These are phyloP conservation scores for Adelphocoris suturalis DNA, from an alignment of 2,888 invertebrate species.

Conservation along the genomic window DNA sequence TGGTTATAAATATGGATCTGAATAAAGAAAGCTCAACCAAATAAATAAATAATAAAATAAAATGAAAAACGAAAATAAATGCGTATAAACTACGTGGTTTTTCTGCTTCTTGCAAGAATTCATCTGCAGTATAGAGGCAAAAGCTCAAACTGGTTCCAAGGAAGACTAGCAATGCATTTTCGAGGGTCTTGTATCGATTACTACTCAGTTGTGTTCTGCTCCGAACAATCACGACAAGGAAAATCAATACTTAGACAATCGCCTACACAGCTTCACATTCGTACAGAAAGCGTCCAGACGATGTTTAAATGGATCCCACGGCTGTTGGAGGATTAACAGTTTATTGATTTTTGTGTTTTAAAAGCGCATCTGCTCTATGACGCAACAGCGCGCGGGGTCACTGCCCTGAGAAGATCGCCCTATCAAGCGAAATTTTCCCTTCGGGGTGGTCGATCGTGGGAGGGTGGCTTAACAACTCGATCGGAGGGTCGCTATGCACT, in stretches of 20 bases:
- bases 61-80: too few species aligned
- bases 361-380: constrained; percentile 46
- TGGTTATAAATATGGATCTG: too few species aligned
- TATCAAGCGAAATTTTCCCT: neutral
- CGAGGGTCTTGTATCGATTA: neutral
- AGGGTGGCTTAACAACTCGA: neutral
- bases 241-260: neutral
- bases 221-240: neutral
- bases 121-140: too few species aligned
- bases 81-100: too few species aligned
- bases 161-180: neutral
- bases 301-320: neutral
- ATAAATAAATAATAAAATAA: too few species aligned
- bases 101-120: too few species aligned
- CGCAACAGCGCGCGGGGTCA: constrained; percentile 33
- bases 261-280: neutral
- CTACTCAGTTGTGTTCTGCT: neutral
- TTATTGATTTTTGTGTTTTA: constrained; percentile 17
- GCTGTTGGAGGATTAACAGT: neutral
- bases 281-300: neutral
- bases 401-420: neutral
- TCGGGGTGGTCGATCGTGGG: neutral
- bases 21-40: too few species aligned
- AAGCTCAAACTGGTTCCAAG: too few species aligned
- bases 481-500: constrained; percentile 15